A percentile compares a stretch with the other conserved stretches of the same genome.
phyloP scores from a whole-genome alignment of 2,797 vertebrate species.

The Cynodonichthys magdalenae region DNA sequence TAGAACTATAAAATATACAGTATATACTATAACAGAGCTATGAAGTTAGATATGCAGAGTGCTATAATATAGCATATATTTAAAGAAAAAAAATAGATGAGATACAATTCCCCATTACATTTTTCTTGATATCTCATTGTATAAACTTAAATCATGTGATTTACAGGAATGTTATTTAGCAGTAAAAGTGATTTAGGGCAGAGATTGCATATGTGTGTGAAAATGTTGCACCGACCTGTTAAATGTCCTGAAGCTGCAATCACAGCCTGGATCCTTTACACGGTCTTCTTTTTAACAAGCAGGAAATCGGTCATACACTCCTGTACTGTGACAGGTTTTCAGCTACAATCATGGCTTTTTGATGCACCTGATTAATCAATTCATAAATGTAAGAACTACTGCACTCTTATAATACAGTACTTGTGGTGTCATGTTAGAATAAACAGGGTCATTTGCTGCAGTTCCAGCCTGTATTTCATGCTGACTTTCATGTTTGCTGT shows the following conservation, averaged over 20 bases:
- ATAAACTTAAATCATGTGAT: background rate
- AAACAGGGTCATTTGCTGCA: constrained; percentile 8
- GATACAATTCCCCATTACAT: background rate
- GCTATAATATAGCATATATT: too few relatives aligned
- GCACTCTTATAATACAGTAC: constrained; percentile 8
- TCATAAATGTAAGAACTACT: background rate
- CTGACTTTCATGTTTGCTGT: constrained; percentile 18
- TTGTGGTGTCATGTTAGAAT: constrained; percentile 13
- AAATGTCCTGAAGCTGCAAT: constrained; percentile 15
- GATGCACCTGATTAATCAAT: constrained; percentile 25
- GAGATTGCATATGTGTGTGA: constrained; percentile 5
- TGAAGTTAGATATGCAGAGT: too few relatives aligned
- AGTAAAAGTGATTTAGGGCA: constrained; percentile 11
- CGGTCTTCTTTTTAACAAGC: constrained; percentile 58
- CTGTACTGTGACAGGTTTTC: constrained; percentile 61
- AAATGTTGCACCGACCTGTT: constrained; percentile 18
- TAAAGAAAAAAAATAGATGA: too few relatives aligned
- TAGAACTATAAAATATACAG: background rate
- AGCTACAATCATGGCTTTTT: constrained; percentile 15
- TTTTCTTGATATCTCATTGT: background rate
- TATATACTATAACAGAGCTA: too few relatives aligned
- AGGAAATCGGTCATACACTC: constrained; percentile 64
- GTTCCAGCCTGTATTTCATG: constrained; percentile 1
- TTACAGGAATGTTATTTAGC: background rate
- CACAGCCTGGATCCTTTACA: constrained; percentile 47